Conservation (phyloP, 2,888 invertebrate species). For the Galerucella pusilla region DNA sequence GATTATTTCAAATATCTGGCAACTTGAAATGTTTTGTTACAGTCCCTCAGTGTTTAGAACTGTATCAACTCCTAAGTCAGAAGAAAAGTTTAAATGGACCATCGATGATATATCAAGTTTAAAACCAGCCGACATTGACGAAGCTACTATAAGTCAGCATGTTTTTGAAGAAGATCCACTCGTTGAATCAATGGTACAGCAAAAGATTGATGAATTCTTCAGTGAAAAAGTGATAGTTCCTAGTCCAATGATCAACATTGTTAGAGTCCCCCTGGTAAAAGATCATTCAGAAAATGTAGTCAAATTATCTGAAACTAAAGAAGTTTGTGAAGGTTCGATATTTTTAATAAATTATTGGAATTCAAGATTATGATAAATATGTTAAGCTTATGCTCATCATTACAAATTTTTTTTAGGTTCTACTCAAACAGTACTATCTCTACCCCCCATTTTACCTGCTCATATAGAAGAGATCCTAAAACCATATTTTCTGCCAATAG, state of each 20-base stretch:
- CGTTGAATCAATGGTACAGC: conserved; percentile 73
- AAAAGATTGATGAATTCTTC: conserved; percentile 72
- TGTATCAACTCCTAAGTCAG: conserved; percentile 61
- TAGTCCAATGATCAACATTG: conserved; percentile 59
- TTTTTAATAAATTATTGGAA: neutral
- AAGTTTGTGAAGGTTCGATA: conserved; percentile 43
- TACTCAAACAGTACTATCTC: conserved; percentile 74
- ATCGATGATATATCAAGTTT: conserved; percentile 77
- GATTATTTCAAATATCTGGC: neutral
- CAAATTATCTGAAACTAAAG: conserved; percentile 23
- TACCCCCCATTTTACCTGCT: conserved; percentile 73
- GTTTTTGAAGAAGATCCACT: conserved; percentile 72
- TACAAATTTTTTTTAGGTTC: conserved; percentile 64
- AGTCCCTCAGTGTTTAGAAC: conserved; percentile 64
- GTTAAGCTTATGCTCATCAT: neutral
- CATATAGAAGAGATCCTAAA: conserved; percentile 72
- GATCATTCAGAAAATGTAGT: conserved; percentile 19
- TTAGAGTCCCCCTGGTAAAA: conserved; percentile 44
- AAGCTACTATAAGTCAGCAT: conserved; percentile 71
- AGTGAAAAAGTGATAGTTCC: conserved; percentile 62
- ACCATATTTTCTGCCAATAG: conserved; percentile 72
- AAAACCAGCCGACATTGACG: conserved; percentile 77
- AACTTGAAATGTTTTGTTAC: conserved; percentile 16
- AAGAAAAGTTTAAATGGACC: conserved; percentile 73
- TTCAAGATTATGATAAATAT: neutral